Evolutionary conservation across 2,888 invertebrate species (phyloP).

Genomic region (Tiliacea citrago): DNA sequence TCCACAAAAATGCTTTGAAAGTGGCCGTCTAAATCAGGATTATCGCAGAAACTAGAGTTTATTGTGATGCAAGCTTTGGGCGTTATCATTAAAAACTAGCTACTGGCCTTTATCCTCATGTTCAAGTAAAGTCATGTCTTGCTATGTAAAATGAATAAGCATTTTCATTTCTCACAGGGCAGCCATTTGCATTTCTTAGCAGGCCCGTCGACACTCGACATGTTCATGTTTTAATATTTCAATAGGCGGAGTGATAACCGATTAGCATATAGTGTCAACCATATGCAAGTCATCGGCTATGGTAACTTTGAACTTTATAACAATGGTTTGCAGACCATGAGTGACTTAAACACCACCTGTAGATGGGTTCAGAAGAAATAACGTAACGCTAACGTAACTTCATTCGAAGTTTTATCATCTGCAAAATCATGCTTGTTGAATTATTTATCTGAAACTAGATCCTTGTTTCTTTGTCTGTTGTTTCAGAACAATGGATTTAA

Average conservation of each 20-base stretch:
- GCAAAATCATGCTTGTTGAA: constrained; percentile 35
- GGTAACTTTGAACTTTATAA: constrained; percentile 54
- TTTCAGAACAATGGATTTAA: constrained; percentile 34
- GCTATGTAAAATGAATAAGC: constrained; percentile 46
- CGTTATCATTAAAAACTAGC: background rate
- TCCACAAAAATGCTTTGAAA: background rate
- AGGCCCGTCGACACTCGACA: constrained; percentile 37
- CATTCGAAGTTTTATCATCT: constrained; percentile 29
- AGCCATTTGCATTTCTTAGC: constrained; percentile 52
- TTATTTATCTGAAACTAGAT: constrained; percentile 41
- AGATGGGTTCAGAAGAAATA: constrained; percentile 11
- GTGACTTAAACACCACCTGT: constrained; percentile 18
- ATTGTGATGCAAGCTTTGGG: background rate
- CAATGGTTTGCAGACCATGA: constrained; percentile 48
- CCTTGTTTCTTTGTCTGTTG: constrained; percentile 22
- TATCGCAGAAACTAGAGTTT: constrained; percentile 5
- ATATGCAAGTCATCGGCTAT: constrained; percentile 47
- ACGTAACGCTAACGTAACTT: constrained; percentile 21
- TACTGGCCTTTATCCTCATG: background rate
- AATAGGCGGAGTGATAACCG: constrained; percentile 50
- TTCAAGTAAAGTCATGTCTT: constrained; percentile 19
- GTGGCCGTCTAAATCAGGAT: background rate
- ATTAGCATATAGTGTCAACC: constrained; percentile 59
- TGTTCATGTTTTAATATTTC: constrained; percentile 52
- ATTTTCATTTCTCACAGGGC: constrained; percentile 53